These are phyloP conservation scores for Aurelia aurita DNA, from an alignment of 30 jellyfish, hydroid and myxozoan species.

Conservation along the genomic window DNA sequence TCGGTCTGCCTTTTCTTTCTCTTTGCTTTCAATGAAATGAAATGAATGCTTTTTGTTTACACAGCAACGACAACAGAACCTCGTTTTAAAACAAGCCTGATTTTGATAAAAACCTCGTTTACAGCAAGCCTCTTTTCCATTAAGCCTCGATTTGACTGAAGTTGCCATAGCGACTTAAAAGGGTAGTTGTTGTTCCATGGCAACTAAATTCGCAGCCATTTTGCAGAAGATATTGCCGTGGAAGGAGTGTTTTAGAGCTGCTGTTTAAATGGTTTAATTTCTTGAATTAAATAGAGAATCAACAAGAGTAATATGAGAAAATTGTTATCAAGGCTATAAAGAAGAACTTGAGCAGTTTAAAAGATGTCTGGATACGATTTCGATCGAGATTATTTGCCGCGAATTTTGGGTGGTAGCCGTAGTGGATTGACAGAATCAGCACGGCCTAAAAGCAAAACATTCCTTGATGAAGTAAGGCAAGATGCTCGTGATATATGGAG, in stretches of 20 bases:
- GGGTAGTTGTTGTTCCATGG: slow-evolving; percentile 40
- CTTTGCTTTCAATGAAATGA: too few species aligned
- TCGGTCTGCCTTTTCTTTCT: too few species aligned
- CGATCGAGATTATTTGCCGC: slow-evolving; percentile 60
- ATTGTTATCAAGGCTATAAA: too few species aligned
- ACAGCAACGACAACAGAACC: slow-evolving; percentile 58
- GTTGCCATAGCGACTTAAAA: slow-evolving; percentile 20
- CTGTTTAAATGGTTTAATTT: too few species aligned
- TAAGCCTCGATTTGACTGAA: background rate
- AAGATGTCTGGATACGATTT: slow-evolving; percentile 46
- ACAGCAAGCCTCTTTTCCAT: slow-evolving; percentile 7
- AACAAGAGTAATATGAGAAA: too few species aligned
- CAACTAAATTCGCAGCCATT: slow-evolving; percentile 23
- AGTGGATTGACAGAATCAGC: slow-evolving; percentile 14
- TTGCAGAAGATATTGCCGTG: too few species aligned
- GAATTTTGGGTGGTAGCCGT: slow-evolving; percentile 25
- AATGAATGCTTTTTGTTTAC: slow-evolving; percentile 12
- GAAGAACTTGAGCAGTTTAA: too few species aligned
- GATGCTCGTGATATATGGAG: slow-evolving; percentile 46
- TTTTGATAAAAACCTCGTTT: slow-evolving; percentile 4
- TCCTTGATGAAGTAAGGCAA: slow-evolving; percentile 40
- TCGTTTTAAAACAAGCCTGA: slow-evolving; percentile 3
- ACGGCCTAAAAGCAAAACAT: slow-evolving; percentile 50
- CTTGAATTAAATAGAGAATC: too few species aligned
- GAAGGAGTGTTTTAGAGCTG: too few species aligned